A percentile compares a stretch with the other conserved stretches of the same genome.
phyloP scores from a whole-genome alignment of 2,888 invertebrate species.

The Callinectes sapidus region DNA sequence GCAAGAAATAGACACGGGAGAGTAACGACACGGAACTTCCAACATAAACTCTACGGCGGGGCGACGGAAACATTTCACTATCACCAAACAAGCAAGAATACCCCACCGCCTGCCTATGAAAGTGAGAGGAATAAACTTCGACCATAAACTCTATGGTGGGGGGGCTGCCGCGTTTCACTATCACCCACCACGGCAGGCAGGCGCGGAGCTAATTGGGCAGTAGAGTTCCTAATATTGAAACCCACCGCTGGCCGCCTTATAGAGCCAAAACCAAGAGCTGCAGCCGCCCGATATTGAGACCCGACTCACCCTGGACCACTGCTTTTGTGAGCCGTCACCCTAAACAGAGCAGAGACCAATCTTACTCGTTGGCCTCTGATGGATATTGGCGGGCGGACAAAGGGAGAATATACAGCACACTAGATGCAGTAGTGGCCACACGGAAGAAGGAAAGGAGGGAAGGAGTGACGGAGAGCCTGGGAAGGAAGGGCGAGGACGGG shows the following conservation, averaged over 20 bases:
- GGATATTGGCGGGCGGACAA: constrained; percentile 32
- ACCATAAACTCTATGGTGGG: neutral
- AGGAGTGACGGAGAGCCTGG: neutral
- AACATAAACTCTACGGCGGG: neutral
- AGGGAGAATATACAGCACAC: constrained; percentile 31
- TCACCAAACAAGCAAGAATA: neutral
- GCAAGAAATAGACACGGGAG: neutral
- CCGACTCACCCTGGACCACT: neutral
- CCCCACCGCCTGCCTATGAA: neutral
- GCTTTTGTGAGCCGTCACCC: constrained; percentile 29
- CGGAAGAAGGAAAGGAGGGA: constrained; percentile 11
- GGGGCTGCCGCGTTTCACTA: neutral
- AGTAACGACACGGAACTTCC: too few relatives aligned
- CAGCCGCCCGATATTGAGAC: constrained; percentile 30
- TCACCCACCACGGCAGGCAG: neutral
- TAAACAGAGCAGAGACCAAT: constrained; percentile 27
- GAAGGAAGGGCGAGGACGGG: neutral
- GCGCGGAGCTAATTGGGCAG: constrained; percentile 22
- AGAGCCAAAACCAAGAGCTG: constrained; percentile 27
- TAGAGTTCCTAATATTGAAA: constrained; percentile 17
- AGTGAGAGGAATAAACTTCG: neutral
- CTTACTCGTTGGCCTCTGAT: neutral
- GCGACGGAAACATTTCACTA: neutral
- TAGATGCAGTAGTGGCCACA: constrained; percentile 15
- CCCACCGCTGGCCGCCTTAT: constrained; percentile 5